A percentile compares a stretch with the other conserved stretches of the same genome.
Conservation (phyloP, 1,140 invertebrate species). For the Drosophila kepulauana region DNA sequence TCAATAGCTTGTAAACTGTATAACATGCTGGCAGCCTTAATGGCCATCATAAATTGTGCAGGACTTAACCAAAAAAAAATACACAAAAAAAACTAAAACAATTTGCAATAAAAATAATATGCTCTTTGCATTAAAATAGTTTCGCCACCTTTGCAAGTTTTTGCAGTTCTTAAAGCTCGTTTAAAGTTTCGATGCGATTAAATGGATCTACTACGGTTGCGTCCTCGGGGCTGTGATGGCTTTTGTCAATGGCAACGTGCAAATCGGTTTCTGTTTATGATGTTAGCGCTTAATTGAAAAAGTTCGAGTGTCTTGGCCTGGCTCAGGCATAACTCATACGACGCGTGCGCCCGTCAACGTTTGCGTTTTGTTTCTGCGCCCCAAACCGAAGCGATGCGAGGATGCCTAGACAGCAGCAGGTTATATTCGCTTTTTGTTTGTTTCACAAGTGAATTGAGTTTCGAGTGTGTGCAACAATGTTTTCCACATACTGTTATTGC, state of each 20-base stretch:
- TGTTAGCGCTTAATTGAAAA: conserved; percentile 71
- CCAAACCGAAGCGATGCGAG: background rate
- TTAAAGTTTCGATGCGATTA: background rate
- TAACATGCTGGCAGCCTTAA: conserved; percentile 39
- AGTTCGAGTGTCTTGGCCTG: conserved; percentile 59
- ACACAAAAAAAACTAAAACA: background rate
- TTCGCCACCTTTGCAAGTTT: background rate
- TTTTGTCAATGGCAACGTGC: conserved; percentile 24
- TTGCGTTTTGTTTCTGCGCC: too few species aligned
- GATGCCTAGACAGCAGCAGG: conserved; percentile 36
- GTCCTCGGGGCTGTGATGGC: background rate
- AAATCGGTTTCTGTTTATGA: conserved; percentile 47
- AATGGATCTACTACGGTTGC: background rate
- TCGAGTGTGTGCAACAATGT: conserved; percentile 71
- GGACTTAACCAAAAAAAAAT: conserved; percentile 1
- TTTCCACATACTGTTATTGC: conserved; percentile 30
- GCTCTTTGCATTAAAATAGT: background rate
- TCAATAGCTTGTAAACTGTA: conserved; percentile 27
- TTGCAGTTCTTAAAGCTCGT: background rate
- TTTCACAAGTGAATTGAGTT: conserved; percentile 72
- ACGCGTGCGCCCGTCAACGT: conserved; percentile 41
- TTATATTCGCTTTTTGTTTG: conserved; percentile 29
- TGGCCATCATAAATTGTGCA: conserved; percentile 26
- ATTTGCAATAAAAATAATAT: conserved; percentile 2
- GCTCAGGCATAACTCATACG: conserved; percentile 64